Evolutionary conservation across 1,140 invertebrate species (phyloP).

Genomic region (Macrostomum lignano): DNA sequence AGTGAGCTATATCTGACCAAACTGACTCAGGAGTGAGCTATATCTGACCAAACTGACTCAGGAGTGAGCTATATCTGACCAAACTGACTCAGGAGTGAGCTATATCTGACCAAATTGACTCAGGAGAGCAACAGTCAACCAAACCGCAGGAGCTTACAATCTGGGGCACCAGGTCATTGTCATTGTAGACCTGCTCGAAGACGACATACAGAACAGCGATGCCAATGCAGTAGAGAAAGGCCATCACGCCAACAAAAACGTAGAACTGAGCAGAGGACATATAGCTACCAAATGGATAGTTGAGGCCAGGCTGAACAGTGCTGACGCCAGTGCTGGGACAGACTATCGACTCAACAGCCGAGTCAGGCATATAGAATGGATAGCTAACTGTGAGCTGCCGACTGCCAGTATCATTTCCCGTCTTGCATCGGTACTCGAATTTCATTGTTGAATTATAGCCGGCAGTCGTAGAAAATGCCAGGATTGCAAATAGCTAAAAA

Average conservation of each 20-base stretch:
- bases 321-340: neutral
- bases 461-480: constrained; percentile 33
- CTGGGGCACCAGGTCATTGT: constrained; percentile 30
- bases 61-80: too few relatives aligned
- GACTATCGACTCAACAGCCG: neutral
- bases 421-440: constrained; percentile 14
- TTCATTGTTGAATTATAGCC: constrained; percentile 22
- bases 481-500: constrained; percentile 32
- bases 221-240: constrained; percentile 35
- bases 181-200: constrained; percentile 34
- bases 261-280: constrained; percentile 37
- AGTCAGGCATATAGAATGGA: constrained; percentile 6
- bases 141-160: constrained; percentile 28
- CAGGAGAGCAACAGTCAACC: too few relatives aligned
- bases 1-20: too few relatives aligned
- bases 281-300: constrained; percentile 7
- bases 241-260: constrained; percentile 39
- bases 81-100: too few relatives aligned
- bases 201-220: constrained; percentile 35
- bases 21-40: too few relatives aligned
- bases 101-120: too few relatives aligned
- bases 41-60: too few relatives aligned
- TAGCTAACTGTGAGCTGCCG: neutral
- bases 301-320: too few relatives aligned
- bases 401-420: neutral